Base-by-base conservation (phyloP, 2,797 vertebrate species). In the Neosilurus hyrtlii region DNA sequence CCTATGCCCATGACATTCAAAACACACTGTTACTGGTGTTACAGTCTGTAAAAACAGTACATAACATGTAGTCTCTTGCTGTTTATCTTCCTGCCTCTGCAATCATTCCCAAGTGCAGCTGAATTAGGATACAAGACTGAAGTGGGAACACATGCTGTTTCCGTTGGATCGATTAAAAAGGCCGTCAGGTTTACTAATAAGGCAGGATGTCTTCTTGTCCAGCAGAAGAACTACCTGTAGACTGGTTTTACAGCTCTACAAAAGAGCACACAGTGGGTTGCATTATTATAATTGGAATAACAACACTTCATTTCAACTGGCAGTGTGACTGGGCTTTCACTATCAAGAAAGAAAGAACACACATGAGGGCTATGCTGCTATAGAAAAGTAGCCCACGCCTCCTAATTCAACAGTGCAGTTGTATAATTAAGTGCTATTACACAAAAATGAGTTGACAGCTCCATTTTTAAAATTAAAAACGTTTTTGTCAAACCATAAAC, bases 211-310 rank as follows among this genome's bases (percentile, higher is more conserved):
- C 82, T 72, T 51, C 84, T 82, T 83, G 79, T 57, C 71, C 82
- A 82, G 79, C 86, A 83, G 81, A 84, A 82, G 54, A 80, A 57
- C 37, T 35, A 83, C 57, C 37, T 67, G 75, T 59, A 79, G 81
- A 74, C 26, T 30, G 37, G 74, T 56, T 76, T 78, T 62, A 77
- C 77, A 75, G 30, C 57, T 74, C 75, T 82, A 65, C 16, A 87
- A 84, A 61, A 75, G 7, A 79, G 35, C 51, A 30, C 61, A 79
- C 43, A 65, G 22, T 51, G 0, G 15, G n/a, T 15, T 67, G 9
- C 4, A 15, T 35, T 61, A n/a, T 61, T 59, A 80, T 2, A 26
- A 51, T 26, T 79, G 20, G 15, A 63, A 20, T 9, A 7, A 35
- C 0, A 63, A 11, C 9, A 11, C 0, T 49, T 18, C 10, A 43